Base-by-base conservation (phyloP, 2,888 invertebrate species). In the Dugesia japonica region DNA sequence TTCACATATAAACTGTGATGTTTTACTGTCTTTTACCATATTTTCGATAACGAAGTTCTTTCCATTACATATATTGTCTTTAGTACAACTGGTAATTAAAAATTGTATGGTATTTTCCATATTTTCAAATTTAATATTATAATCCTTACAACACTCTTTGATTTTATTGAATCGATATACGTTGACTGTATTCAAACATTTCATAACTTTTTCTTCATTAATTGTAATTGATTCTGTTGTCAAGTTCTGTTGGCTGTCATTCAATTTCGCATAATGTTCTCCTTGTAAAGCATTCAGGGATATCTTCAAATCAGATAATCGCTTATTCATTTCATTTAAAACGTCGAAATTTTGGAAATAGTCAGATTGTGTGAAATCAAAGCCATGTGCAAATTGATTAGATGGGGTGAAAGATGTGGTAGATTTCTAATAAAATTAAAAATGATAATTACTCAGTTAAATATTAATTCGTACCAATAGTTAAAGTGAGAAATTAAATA, bases 41-140 rank as follows among this genome's bases (percentile, higher is more conserved):
- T 42, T 28, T 28, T 78, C 78, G 1, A 78, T 72, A 23, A 78
- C 78, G 71, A 78, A 78, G 27, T 78, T 78, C 42, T 78, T 78
- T 13, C 76, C 78, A 23, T 42, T 38, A 28, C 72, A 71, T 23
- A 78, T 79, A 20, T 79, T 78, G 17, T 98, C 98, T 87, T 98
- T 98, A 71, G 97, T 97, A 86, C 97, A 97, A 79, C 91, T 90
- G 81, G 94, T 93, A 81, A 94, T 91, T 81, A 98, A 93, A 15
- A 94, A 94, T 82, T 92, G 91, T 75, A 95, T 77, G 13, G 7
- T 56, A n/a, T 56, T 56, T 56, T 56, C 56, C 56, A 56, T 56
- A 56, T 1, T 23, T n/a, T 56, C 56, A 56, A 56, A 56, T 4
- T 56, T 56, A n/a, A 56, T 56, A n/a, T 56, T 23, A n/a, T 56